Evolutionary conservation across 2,113 vertebrate genomes (phyloP).

Genomic region (Toxotes jaculatrix): DNA sequence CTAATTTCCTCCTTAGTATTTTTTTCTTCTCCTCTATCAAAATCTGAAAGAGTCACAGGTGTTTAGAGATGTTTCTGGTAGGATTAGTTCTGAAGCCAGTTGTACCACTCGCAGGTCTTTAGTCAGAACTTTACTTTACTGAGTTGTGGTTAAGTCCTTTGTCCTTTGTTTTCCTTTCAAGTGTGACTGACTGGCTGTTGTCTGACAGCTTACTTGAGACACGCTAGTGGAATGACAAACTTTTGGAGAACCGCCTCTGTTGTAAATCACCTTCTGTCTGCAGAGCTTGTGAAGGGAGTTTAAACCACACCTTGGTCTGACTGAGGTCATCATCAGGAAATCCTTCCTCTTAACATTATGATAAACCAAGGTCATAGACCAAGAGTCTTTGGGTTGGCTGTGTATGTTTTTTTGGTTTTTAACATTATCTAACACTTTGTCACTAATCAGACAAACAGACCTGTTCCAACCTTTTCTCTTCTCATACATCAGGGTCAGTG

Average conservation of each 20-base stretch:
- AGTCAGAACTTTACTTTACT: background rate
- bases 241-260: background rate
- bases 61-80: background rate
- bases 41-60: background rate
- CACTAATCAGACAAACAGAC: no score
- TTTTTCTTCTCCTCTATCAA: background rate
- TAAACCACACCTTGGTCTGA: slow-evolving; percentile 8
- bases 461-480: no score
- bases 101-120: background rate
- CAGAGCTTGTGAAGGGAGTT: background rate
- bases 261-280: background rate
- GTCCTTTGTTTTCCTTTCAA: slow-evolving; percentile 21
- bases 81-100: slow-evolving; percentile 4
- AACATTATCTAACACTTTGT: no score
- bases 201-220: slow-evolving; percentile 3
- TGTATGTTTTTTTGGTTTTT: no score
- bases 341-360: background rate
- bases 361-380: no score
- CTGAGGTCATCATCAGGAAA: background rate
- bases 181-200: background rate
- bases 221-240: slow-evolving; percentile 35
- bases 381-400: background rate
- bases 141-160: background rate
- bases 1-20: background rate
- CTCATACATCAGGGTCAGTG: no score